Base-by-base conservation (phyloP, 2,888 invertebrate genomes). In the Ichneumon xanthorius region DNA sequence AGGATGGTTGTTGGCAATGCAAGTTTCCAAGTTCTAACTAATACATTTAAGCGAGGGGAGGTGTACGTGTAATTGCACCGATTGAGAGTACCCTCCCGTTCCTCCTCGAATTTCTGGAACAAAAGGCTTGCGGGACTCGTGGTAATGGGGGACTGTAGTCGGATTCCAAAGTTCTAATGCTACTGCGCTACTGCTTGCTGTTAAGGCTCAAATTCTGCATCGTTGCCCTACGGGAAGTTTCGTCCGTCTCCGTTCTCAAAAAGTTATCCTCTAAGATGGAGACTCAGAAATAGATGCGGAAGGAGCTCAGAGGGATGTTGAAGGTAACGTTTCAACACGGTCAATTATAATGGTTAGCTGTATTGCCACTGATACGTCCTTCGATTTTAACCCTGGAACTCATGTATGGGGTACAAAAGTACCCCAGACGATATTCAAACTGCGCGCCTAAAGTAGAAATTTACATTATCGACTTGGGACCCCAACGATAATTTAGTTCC, bases 1-100 rank as follows among this genome's bases (percentile, higher is more conserved):
- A 85, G 76, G 30, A 30, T n/a, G 30, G 63, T 63, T 61, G 79
- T 85, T 85, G 82, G 79, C 85, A 82, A 85, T 85, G 85, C 85
- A 85, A 85, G 72, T 82, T 48, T 82, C 75, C 37, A 75, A 55
- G 58, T 58, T 26, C 68, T 50, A 67, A 63, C 76, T 30, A 33
- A 76, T 55, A 50, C 58, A 40, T 48, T 53, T 26, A 70, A 58
- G 40, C 45, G 58, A 58, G 14, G 22, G 26, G 14, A 70, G 48
- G 22, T 26, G 40, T 78, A 65, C 77, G 33, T 26, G 61, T 80
- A 77, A 72, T 84, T 77, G 37, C 40, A 72, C 53, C 76, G 63
- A 71, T 16, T 65, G n/a, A 19, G 14, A 63, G 30, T 26, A 14
- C n/a, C 53, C 70, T 53, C 77, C 58, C 63, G 77, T 67, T 76